These are phyloP conservation scores for Sapajus apella DNA, from an alignment of 2,113 vertebrate species.

Conservation along the genomic window DNA sequence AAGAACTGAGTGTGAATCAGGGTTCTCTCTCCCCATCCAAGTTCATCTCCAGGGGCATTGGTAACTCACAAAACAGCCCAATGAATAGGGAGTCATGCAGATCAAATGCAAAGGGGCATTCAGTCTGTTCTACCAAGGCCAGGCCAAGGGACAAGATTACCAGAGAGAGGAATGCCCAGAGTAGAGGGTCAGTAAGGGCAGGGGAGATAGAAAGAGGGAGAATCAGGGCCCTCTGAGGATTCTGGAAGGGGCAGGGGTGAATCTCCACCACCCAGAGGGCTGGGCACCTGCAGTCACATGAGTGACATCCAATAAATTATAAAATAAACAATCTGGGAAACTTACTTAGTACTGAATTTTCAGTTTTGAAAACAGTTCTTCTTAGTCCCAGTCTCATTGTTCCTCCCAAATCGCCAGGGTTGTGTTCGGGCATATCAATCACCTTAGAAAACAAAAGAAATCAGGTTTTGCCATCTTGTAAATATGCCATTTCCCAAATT, in stretches of 20 bases:
- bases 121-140: not conserved
- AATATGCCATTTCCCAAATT: not conserved
- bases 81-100: not conserved
- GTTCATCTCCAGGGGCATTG: not conserved
- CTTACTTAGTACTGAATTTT: slow-evolving; percentile 87
- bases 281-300: not conserved
- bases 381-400: slow-evolving; percentile 88
- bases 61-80: not conserved
- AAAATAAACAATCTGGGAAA: slow-evolving; percentile 16
- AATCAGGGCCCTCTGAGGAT: too few relatives aligned
- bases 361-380: slow-evolving; percentile 86
- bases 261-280: not conserved
- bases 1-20: not conserved
- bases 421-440: slow-evolving; percentile 89
- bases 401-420: slow-evolving; percentile 86
- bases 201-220: not conserved
- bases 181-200: not conserved
- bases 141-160: not conserved
- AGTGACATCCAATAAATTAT: accelerated
- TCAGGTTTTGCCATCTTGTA: not conserved
- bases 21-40: not conserved
- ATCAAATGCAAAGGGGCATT: not conserved
- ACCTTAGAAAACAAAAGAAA: slow-evolving; percentile 80
- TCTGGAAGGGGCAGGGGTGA: not conserved
- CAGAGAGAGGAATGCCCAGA: not conserved